Evolutionary conservation across 2,113 vertebrate species (phyloP), one percentile per base, ranked within the genome.

Genomic region (Psophia crepitans): DNA sequence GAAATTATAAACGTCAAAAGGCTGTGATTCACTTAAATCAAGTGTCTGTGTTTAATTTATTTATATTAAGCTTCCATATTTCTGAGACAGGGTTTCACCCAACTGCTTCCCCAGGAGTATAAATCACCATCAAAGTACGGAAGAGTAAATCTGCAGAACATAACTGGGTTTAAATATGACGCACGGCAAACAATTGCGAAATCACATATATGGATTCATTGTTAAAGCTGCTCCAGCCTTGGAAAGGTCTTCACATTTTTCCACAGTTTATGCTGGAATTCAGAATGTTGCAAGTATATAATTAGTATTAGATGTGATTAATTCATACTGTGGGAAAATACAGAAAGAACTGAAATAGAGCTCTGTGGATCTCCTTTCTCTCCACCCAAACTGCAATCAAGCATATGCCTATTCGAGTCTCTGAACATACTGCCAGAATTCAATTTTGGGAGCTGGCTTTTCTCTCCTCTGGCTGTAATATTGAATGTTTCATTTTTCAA

Each of bases 271-370:
- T 95, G 89, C 68, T 98, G 96, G 96, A 98, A 98, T 97, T 97
- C 90, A 68, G 80, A 97, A 82, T 90, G 61, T 82, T 98, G 91
- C 94, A 97, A 97, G 81, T 93, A 91, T 92, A 95, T 96, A 98
- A 98, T 98, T 97, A 96, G 88, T 94, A 98, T 97, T 95, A 97
- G 96, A 98, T 94, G 95, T 95, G 94, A 98, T 97, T 97, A 98
- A 98, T 97, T 97, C 93, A 87, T 77, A 96, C 89, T 92, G 87
- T 96, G 95, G 95, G 94, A 97, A 96, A 98, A 98, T 61, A 91
- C 75, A 71, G 83, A 95, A 95, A 95, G 84, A 94, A 92, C 93
- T 95, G 94, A 94, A 93, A 97, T 77, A 94, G 74, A 90, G 65
- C 61, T 75, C 41, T 84, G 53, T 11, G 27, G 91, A 95, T 96